Evolutionary conservation across 30 jellyfish, hydroid and myxozoan species (phyloP), one percentile per base, ranked within the genome.

Genomic region (Nemopilema nomurai): DNA sequence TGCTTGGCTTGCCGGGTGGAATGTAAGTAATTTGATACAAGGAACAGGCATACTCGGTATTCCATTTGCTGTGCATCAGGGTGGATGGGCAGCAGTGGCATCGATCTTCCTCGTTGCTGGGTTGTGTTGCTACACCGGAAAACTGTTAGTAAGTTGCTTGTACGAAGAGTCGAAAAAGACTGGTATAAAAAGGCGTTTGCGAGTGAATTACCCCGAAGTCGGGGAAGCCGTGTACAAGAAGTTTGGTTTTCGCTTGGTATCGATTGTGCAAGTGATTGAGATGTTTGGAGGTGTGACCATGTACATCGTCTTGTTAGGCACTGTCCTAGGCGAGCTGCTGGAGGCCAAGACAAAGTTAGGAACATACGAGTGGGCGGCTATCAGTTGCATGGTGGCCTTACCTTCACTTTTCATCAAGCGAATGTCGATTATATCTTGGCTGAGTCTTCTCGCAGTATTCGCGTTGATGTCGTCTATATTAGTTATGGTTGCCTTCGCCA

Each of bases 61-160:
- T n/a, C 95, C 93, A 20, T 88, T 80, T 72, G 95, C 98, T 25
- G 96, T 82, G 81, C 87, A 76, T 28, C 91, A 75, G 65, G 95
- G 96, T n/a, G 98, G 98, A 8, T 92, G 98, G 98, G 98, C 98
- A 0, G 97, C 98, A 18, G 96, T 92, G 16, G 97, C 95, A 16
- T 51, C 89, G 23, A 92, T 92, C 27, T 92, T 92, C 86, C 65
- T 92, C 25, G 98, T 92, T 18, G 98, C 98, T 17, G 87, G 77
- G 22, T 20, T 92, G 0, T 92, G 98, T 69, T 92, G 98, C 83
- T 90, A 92, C 71, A 92, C 98, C 0, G 98, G 98, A 13, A 87
- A 89, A 51, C 72, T 92, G 74, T 80, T 92, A 67, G 67, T 92
- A 62, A 97, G 87, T 52, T 87, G 98, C 79, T 78, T 92, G 87